A percentile compares a stretch with the other conserved stretches of the same genome.
Conservation (phyloP, 2,113 vertebrate species). For the Rissa tridactyla region DNA sequence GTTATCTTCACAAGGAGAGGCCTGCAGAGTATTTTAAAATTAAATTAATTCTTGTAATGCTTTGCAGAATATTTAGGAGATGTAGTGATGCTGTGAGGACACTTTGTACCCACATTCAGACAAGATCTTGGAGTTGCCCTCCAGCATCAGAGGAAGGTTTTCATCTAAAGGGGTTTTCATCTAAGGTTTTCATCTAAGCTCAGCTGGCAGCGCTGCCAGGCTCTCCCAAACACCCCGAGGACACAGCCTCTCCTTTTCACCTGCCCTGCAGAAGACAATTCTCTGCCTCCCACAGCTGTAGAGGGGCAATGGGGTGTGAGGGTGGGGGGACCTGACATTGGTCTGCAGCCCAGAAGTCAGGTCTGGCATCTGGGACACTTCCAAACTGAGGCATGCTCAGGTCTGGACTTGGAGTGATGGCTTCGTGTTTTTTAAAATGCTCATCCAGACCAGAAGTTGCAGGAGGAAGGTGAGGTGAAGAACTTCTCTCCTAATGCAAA, state of each 20-base stretch:
- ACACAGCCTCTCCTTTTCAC: neutral
- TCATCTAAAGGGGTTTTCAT: neutral
- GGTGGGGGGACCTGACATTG: accelerated
- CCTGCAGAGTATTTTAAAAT: neutral
- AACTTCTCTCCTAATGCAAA: neutral
- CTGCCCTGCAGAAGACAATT: neutral
- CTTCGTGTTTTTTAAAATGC: neutral
- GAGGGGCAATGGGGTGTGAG: accelerated
- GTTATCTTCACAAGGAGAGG: neutral
- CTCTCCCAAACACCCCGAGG: neutral
- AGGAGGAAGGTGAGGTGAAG: neutral
- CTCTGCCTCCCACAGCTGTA: neutral
- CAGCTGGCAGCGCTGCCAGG: neutral
- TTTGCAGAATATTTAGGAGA: neutral
- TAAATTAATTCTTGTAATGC: neutral
- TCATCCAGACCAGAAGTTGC: neutral
- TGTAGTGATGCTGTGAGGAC: neutral
- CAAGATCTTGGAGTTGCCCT: neutral
- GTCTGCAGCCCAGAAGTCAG: neutral
- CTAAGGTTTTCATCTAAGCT: neutral
- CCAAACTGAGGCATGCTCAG: neutral
- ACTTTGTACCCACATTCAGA: neutral
- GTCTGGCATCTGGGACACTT: neutral
- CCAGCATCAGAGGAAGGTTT: neutral
- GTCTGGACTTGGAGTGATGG: neutral